Conservation (phyloP, 2,797 vertebrate genomes). For the Peromyscus melanophrys region DNA sequence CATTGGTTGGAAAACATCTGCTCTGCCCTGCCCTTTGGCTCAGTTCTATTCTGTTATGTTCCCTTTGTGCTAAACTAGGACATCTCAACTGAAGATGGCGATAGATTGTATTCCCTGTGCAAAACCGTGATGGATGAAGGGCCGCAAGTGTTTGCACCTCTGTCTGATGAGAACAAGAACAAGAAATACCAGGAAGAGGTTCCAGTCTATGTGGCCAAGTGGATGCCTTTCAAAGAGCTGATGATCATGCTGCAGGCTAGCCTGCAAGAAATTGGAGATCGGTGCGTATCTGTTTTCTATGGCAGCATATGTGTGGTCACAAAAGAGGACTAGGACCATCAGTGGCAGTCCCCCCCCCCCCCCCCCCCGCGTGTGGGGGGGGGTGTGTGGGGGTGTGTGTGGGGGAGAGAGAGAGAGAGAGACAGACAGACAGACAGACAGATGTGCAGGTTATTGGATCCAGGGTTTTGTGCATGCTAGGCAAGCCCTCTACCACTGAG, state of each 20-base stretch:
- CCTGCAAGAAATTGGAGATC: slow-evolving; percentile 97
- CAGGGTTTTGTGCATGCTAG: not conserved
- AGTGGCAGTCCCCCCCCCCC: not conserved
- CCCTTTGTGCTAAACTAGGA: slow-evolving; percentile 89
- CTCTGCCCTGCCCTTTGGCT: not conserved
- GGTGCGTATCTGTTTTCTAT: slow-evolving; percentile 87
- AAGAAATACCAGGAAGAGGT: slow-evolving; percentile 96
- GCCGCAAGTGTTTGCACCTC: slow-evolving; percentile 95
- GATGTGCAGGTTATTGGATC: not conserved
- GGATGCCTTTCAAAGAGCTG: slow-evolving; percentile 96
- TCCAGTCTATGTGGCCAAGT: slow-evolving; percentile 94
- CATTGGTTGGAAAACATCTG: slow-evolving; percentile 16
- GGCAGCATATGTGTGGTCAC: not conserved
- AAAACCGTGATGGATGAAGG: slow-evolving; percentile 95
- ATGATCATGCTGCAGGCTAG: slow-evolving; percentile 95
- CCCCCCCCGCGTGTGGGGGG: not conserved
- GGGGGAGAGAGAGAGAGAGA: too few species aligned
- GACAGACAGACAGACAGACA: not conserved
- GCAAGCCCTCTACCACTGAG: not conserved
- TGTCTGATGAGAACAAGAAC: slow-evolving; percentile 94
- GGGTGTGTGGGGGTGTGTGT: not conserved
- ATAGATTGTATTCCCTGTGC: slow-evolving; percentile 94
- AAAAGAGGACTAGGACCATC: not conserved
- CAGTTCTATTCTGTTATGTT: not conserved
- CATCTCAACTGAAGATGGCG: slow-evolving; percentile 97